These are phyloP conservation scores for Troilus luridus DNA, from an alignment of 2,888 invertebrate genomes.

Conservation along the genomic window DNA sequence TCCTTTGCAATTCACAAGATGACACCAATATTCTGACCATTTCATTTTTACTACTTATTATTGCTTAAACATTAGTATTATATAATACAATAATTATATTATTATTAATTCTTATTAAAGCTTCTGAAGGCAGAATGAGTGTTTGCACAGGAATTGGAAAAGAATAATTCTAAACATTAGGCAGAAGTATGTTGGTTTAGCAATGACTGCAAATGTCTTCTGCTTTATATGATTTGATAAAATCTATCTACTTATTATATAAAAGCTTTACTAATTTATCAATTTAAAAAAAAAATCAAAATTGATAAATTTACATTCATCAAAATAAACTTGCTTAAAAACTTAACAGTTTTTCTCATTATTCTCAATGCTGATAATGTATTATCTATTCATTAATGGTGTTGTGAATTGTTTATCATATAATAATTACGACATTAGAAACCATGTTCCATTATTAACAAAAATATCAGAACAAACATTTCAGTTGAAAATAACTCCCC, in stretches of 20 bases:
- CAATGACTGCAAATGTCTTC: background rate
- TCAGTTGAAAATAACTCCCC: background rate
- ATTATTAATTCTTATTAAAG: constrained; percentile 46
- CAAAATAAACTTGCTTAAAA: background rate
- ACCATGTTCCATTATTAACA: background rate
- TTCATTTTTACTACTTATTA: constrained; percentile 23
- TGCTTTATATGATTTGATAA: background rate
- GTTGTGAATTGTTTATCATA: background rate
- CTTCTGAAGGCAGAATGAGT: constrained; percentile 55
- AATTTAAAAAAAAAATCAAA: background rate
- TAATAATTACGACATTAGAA: background rate
- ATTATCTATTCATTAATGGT: background rate
- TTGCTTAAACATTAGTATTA: constrained; percentile 41
- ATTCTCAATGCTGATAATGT: background rate
- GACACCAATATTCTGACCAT: constrained; percentile 5
- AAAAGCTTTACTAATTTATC: constrained; percentile 24
- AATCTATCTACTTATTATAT: constrained; percentile 21
- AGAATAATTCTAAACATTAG: constrained; percentile 37
- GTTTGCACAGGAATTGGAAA: constrained; percentile 38
- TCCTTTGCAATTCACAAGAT: background rate
- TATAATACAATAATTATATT: constrained; percentile 24
- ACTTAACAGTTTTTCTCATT: constrained; percentile 13
- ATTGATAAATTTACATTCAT: constrained; percentile 26
- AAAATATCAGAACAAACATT: background rate
- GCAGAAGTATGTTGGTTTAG: background rate